Base-by-base conservation (phyloP, 2,888 invertebrate genomes). In the Epiblema foenella region DNA sequence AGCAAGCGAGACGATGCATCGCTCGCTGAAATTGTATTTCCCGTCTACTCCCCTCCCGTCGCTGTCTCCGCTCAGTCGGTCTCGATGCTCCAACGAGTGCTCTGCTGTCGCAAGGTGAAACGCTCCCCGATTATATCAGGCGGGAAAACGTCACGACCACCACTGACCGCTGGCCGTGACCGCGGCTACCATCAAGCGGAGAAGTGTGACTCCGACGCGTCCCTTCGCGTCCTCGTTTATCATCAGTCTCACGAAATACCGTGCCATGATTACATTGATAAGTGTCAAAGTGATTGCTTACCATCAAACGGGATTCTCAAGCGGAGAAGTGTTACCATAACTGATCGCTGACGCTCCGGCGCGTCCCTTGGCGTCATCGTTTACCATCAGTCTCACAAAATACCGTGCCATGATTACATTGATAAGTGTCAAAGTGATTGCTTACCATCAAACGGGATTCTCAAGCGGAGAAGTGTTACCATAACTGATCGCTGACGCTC, bases 101-200 rank as follows among this genome's bases (percentile, higher is more conserved):
- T 93, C 82, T 93, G 93, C 88, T 93, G 93, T 79, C 89, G 88
- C 81, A 90, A 93, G 92, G 93, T 93, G 68, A 63, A 52, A n/a
- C 42, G 12, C 18, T 11, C 9, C 17, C 18, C 46, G 46, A 33
- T 46, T 7, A n/a, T 46, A 46, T 46, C 46, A 39, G 12, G 42
- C 42, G 15, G 46, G 12, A n/a, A 15, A n/a, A 12, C n/a, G 42
- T 12, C n/a, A 46, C n/a, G 46, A 46, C 46, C n/a, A 46, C 46
- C 5, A 8, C n/a, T n/a, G 8, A 46, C 46, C 46, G 46, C 46
- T 42, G 42, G 15, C 42, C 42, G 29, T 29, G 4, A 42, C 42
- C 42, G n/a, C n/a, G n/a, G n/a, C n/a, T n/a, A n/a, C n/a, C n/a
- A n/a, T n/a, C n/a, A n/a, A 24, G 24, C 24, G 24, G 24, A 24